phyloP scores from a whole-genome alignment of 2,888 invertebrate genomes.

The Zeuzera pyrina region DNA sequence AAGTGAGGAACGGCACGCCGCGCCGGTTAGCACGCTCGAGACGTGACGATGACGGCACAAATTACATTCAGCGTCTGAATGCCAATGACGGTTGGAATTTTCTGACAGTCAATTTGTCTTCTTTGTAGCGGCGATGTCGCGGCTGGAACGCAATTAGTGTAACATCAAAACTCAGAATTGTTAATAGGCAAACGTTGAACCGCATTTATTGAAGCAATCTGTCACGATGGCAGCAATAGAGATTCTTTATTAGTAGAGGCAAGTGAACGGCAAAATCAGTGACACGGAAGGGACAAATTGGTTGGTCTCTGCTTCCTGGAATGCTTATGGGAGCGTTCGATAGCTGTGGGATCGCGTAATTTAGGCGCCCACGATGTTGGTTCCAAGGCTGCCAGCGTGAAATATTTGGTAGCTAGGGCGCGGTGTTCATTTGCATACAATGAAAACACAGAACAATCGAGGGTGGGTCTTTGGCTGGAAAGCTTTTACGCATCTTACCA shows the following conservation, averaged over 20 bases:
- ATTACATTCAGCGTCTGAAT: constrained; percentile 41
- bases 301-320: constrained; percentile 38
- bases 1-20: constrained; percentile 23
- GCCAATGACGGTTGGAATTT: constrained; percentile 35
- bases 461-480: constrained; percentile 47
- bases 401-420: constrained; percentile 57
- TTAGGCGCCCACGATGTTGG: constrained; percentile 35
- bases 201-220: too few relatives aligned
- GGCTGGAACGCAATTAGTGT: constrained; percentile 19
- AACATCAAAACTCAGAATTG: constrained; percentile 18
- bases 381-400: constrained; percentile 28
- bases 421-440: constrained; percentile 59
- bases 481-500: constrained; percentile 36
- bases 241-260: constrained; percentile 17
- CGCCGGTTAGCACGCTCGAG: constrained; percentile 16
- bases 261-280: constrained; percentile 36
- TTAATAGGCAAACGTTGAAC: not conserved
- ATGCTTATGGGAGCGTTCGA: constrained; percentile 41
- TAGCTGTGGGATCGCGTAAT: constrained; percentile 33
- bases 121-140: constrained; percentile 13
- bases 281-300: constrained; percentile 60
- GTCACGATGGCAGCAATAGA: too few relatives aligned
- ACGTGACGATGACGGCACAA: constrained; percentile 31
- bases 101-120: constrained; percentile 34
- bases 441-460: constrained; percentile 38